Base-by-base conservation (phyloP, 1,140 invertebrate species). In the Atta colombica region DNA sequence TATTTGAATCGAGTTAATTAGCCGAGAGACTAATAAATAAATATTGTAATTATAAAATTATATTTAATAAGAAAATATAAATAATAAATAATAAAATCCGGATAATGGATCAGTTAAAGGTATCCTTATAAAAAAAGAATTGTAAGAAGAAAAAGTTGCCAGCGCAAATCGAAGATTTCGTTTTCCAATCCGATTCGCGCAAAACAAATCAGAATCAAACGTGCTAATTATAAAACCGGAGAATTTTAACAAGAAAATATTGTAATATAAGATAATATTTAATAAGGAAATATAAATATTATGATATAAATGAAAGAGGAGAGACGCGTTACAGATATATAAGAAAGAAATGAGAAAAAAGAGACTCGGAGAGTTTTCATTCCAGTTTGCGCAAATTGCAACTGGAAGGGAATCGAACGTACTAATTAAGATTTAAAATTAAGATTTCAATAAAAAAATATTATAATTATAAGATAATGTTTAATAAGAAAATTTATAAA, bases 171-270 rank as follows among this genome's bases (percentile, higher is more conserved):
- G 78, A 14, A 68, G 45, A 2, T 25, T 51, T 2, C 8, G 55
- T 25, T 31, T 21, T 84, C 60, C 51, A 66, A n/a, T 66, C 21
- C 55, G 86, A n/a, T 25, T 55, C 16, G 49, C 28, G 49, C 55
- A 55, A 60, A 71, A 61, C 49, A 72, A 55, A 78, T 74, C 91
- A 89, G 89, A 60, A 25, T 93, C 80, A 90, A 88, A 77, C 89
- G 88, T 31, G 3, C 2, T 58, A 58, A 58, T 21, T 58, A 21
- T 58, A 21, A 58, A 58, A 58, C n/a, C 8, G 25, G 25, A 10
- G 0, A 2, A 58, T 18, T 58, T 55, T n/a, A 21, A 58, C 10
- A 21, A 58, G n/a, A 58, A 58, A 58, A 58, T 21, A 21, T 58
- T 55, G 2, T 18, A 21, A 58, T 21, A 58, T 58, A 21, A 58